These are phyloP conservation scores for Brachypterus glaber DNA, from an alignment of 2,888 invertebrate species.

Conservation along the genomic window DNA sequence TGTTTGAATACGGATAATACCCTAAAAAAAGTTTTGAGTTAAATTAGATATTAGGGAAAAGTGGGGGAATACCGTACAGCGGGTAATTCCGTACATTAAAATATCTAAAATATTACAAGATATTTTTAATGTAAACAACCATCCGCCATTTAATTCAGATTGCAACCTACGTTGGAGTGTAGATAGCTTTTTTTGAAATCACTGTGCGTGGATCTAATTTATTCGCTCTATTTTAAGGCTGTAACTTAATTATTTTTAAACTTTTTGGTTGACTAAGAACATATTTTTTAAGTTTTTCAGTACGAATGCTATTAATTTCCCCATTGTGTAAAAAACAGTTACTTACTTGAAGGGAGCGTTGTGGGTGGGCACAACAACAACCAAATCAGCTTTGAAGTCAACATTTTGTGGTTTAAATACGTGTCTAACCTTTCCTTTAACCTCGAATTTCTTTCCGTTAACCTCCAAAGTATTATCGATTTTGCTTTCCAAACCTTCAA, in stretches of 20 bases:
- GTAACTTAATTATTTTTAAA: no score
- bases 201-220: no score
- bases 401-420: conserved; percentile 47
- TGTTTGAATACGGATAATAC: conserved; percentile 24
- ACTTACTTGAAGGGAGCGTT: conserved; percentile 50
- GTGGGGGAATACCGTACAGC: no score
- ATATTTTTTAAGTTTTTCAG: no score
- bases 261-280: no score
- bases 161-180: no score
- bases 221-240: background rate
- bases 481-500: conserved; percentile 50
- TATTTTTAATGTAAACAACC: background rate
- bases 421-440: conserved; percentile 50
- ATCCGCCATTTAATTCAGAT: background rate
- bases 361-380: conserved; percentile 47
- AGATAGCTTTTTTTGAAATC: no score
- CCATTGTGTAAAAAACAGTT: no score
- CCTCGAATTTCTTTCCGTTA: conserved; percentile 53
- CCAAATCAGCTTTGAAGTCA: conserved; percentile 48
- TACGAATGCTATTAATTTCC: no score
- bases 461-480: conserved; percentile 50
- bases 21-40: conserved; percentile 12
- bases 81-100: no score
- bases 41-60: no score
- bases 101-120: no score